These are phyloP conservation scores for Leucopternis melanops DNA, from an alignment of 2,113 vertebrate species.

Conservation along the genomic window DNA sequence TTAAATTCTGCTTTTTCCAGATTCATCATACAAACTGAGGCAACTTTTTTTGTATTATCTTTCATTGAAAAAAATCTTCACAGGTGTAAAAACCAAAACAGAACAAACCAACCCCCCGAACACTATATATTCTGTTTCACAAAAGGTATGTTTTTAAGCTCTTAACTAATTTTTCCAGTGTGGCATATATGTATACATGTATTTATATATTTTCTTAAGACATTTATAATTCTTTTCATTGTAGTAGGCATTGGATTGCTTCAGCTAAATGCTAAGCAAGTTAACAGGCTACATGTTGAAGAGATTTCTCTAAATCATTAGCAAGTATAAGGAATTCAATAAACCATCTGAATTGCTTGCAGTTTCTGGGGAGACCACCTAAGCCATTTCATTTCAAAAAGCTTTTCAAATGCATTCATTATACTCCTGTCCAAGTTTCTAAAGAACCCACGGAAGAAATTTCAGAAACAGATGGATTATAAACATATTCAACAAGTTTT, in stretches of 20 bases:
- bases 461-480: not conserved
- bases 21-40: not conserved
- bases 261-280: not conserved
- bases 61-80: not conserved
- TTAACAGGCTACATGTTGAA: not conserved
- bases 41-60: not conserved
- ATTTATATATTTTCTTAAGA: not conserved
- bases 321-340: not conserved
- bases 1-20: not conserved
- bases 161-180: not conserved
- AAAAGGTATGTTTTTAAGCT: not conserved
- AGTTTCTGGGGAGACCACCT: not conserved
- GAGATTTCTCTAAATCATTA: not conserved
- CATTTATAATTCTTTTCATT: not conserved
- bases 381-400: not conserved
- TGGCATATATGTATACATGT: not conserved
- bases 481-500: not conserved
- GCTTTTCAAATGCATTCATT: not conserved
- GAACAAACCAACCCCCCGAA: no score
- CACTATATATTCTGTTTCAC: not conserved
- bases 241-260: not conserved
- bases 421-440: not conserved
- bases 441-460: not conserved
- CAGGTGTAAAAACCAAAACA: not conserved
- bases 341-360: not conserved